A percentile compares a stretch with the other conserved stretches of the same genome.
These are phyloP conservation scores for Lepidurus apus DNA, from an alignment of 1,140 invertebrate species.

Conservation along the genomic window DNA sequence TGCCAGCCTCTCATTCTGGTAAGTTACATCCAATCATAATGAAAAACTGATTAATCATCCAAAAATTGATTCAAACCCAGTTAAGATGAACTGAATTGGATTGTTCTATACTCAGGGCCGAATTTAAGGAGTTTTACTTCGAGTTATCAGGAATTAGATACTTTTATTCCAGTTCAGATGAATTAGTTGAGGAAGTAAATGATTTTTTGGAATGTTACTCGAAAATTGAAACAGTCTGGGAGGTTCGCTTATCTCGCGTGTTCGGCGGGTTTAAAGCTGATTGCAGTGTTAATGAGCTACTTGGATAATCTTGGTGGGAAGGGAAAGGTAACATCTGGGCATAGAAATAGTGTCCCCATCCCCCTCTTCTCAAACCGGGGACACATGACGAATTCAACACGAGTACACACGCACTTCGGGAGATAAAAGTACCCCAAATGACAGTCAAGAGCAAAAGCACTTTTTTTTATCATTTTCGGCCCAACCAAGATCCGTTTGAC, in stretches of 20 bases:
- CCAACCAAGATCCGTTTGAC: too few relatives aligned
- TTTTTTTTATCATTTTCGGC: too few relatives aligned
- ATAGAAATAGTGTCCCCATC: neutral
- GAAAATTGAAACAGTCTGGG: too few relatives aligned
- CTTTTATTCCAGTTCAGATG: too few relatives aligned
- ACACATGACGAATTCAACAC: neutral
- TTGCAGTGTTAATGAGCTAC: constrained; percentile 19
- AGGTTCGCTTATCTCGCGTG: too few relatives aligned
- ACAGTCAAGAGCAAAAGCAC: too few relatives aligned
- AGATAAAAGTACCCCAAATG: too few relatives aligned
- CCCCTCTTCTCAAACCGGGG: neutral
- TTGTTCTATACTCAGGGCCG: neutral
- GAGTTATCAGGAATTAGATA: neutral
- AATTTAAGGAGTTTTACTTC: neutral
- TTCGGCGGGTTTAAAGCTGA: neutral
- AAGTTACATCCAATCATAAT: constrained; percentile 6
- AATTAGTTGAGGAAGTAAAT: too few relatives aligned
- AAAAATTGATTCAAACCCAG: too few relatives aligned
- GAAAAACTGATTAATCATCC: too few relatives aligned
- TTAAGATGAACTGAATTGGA: constrained; percentile 3
- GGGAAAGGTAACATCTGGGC: neutral
- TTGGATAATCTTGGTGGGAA: constrained; percentile 5
- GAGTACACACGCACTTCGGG: neutral
- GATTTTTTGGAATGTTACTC: too few relatives aligned
- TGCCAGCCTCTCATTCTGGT: constrained; percentile 30